A percentile compares a stretch with the other conserved stretches of the same genome.
Evolutionary conservation across 1,140 invertebrate species (phyloP).

Genomic region (Conopomorpha cramerella): DNA sequence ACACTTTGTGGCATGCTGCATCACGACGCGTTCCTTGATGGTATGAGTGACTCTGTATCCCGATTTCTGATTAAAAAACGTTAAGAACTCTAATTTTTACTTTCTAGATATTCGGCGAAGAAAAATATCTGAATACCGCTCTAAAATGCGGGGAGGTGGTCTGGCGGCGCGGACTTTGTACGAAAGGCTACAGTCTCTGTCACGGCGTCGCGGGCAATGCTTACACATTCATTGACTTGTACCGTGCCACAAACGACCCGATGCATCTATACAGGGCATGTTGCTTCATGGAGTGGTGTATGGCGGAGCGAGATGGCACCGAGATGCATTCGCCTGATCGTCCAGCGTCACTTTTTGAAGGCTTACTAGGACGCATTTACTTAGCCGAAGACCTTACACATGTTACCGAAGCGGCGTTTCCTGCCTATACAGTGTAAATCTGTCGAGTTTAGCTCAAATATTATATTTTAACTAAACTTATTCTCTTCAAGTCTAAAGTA

Average conservation of each 20-base stretch:
- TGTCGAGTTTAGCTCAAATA: not conserved
- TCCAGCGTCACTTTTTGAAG: slow-evolving; percentile 87
- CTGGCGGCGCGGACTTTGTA: slow-evolving; percentile 84
- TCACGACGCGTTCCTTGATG: too few species aligned
- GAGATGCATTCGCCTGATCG: slow-evolving; percentile 73
- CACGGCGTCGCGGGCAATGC: slow-evolving; percentile 93
- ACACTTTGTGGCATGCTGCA: too few species aligned
- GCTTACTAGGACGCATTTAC: slow-evolving; percentile 73
- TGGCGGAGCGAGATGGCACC: slow-evolving; percentile 68
- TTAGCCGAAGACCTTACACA: slow-evolving; percentile 69
- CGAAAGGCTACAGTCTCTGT: slow-evolving; percentile 90
- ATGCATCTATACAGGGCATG: slow-evolving; percentile 77
- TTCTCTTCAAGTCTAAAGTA: too few species aligned
- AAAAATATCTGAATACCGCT: slow-evolving; percentile 76
- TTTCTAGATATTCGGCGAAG: slow-evolving; percentile 71
- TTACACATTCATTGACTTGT: slow-evolving; percentile 84
- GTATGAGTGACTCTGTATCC: too few species aligned
- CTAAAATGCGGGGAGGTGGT: slow-evolving; percentile 75
- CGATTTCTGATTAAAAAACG: too few species aligned
- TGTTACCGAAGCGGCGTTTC: slow-evolving; percentile 69
- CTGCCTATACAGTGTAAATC: slow-evolving; percentile 43
- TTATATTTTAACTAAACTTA: too few species aligned
- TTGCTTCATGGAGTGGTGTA: slow-evolving; percentile 85
- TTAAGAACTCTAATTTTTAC: too few species aligned
- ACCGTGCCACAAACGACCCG: slow-evolving; percentile 75